Base-by-base conservation (phyloP, 2,888 invertebrate genomes). In the Drosophila hamatofila region DNA sequence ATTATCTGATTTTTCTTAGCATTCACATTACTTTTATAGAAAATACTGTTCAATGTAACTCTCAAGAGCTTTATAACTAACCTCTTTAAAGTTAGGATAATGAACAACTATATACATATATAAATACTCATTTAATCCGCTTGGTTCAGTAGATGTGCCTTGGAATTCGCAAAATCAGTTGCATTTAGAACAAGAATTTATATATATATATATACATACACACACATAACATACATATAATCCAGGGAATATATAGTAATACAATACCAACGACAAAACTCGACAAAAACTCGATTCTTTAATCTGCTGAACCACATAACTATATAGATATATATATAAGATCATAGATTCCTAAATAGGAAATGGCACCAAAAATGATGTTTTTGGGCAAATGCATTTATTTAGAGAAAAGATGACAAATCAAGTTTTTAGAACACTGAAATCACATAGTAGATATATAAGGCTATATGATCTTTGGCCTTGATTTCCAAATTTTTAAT, bases 101-200 rank as follows among this genome's bases (percentile, higher is more conserved):
- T 39, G 21, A 55, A 59, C 14, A 59, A 23, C 23, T 33, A 23
- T 35, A 46, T 8, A 27, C 21, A 72, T 48, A 56, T 39, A n/a
- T 30, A 64, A 44, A 54, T 39, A 35, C 57, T 27, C 30, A 30
- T 9, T 21, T 12, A 42, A 25, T 33, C 25, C 2, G 14, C 9
- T 62, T 58, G 69, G 76, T 82, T 75, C 59, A 78, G 83, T 63
- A 59, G 71, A 52, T 76, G 72, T 59, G 88, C 83, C 74, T 83
- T 83, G 55, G 61, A 33, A 61, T 61, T 60, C n/a, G 49, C 51
- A 18, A 65, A 60, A 57, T 55, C 46, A 76, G 56, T 64, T 74
- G 86, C 82, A 88, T 88, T 83, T 88, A 83, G 48, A 41, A 41
- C 52, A 62, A 52, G 59, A 74, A 78, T 78, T 69, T 68, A 79